phyloP scores from a whole-genome alignment of 2,888 invertebrate genomes.

The Phalangium opilio region DNA sequence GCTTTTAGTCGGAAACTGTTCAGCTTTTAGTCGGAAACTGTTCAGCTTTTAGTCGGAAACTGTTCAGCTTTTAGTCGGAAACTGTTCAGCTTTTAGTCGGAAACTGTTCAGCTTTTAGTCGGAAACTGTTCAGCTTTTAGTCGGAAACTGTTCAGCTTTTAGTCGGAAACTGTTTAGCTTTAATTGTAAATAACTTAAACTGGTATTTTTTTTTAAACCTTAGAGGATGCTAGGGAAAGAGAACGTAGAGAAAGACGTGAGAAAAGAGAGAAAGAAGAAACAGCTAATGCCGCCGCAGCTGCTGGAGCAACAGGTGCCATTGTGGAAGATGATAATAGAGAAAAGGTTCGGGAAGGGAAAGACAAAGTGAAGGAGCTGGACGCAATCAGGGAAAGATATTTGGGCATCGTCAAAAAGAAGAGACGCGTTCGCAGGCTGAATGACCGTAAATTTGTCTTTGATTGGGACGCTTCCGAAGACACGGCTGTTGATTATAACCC shows the following conservation, averaged over 20 bases:
- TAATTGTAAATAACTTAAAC: not conserved
- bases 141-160: too few relatives aligned
- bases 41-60: too few relatives aligned
- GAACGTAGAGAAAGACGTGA: conserved; percentile 25
- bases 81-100: too few relatives aligned
- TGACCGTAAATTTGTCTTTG: conserved; percentile 98
- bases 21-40: too few relatives aligned
- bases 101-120: too few relatives aligned
- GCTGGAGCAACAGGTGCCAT: conserved; percentile 21
- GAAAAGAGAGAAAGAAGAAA: conserved; percentile 23
- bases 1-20: too few relatives aligned
- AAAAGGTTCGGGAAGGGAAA: conserved; percentile 36
- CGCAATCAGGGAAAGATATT: conserved; percentile 78
- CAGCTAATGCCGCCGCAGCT: conserved; percentile 19
- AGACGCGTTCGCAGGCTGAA: conserved; percentile 80
- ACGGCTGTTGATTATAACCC: conserved; percentile 95
- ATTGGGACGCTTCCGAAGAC: conserved; percentile 99
- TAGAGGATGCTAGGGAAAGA: conserved; percentile 19
- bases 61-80: too few relatives aligned
- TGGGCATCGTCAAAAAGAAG: conserved; percentile 84
- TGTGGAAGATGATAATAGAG: conserved; percentile 23
- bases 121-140: too few relatives aligned
- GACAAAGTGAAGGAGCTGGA: conserved; percentile 85
- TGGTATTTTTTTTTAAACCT: conserved; percentile 1
- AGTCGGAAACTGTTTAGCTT: not conserved